phyloP scores from a whole-genome alignment of 2,113 vertebrate species.

The Carollia perspicillata region DNA sequence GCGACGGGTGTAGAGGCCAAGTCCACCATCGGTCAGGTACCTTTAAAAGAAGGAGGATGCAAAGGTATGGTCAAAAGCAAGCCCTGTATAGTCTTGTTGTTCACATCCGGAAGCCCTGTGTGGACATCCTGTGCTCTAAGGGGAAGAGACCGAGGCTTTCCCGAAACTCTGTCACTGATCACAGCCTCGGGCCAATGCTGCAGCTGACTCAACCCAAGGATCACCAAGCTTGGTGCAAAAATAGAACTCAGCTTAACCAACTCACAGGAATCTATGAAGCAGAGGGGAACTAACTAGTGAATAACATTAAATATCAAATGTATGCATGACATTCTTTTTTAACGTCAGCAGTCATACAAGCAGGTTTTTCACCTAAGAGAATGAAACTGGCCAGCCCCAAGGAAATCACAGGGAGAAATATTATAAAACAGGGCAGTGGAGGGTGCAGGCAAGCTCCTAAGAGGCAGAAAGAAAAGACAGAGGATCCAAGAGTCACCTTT shows the following conservation, averaged over 20 bases:
- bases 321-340: constrained; percentile 33
- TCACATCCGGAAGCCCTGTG: background rate
- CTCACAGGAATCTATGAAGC: constrained; percentile 10
- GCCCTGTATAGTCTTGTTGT: background rate
- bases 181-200: background rate
- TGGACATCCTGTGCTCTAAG: background rate
- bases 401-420: background rate
- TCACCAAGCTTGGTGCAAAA: background rate
- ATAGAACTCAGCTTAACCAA: background rate
- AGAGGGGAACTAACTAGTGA: constrained; percentile 21
- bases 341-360: constrained; percentile 37
- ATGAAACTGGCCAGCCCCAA: constrained; percentile 10
- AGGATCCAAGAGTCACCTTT: background rate
- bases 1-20: constrained; percentile 94
- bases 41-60: constrained; percentile 74
- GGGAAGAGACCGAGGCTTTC: background rate
- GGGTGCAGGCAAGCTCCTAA: background rate
- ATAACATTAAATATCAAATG: constrained; percentile 51
- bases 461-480: background rate
- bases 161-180: background rate
- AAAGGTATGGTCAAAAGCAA: background rate
- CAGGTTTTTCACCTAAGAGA: constrained; percentile 51
- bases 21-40: constrained; percentile 96
- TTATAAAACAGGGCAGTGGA: background rate
- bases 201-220: background rate